These are phyloP conservation scores for Octonoba sinensis DNA, from an alignment of 2,888 invertebrate species.

Conservation along the genomic window DNA sequence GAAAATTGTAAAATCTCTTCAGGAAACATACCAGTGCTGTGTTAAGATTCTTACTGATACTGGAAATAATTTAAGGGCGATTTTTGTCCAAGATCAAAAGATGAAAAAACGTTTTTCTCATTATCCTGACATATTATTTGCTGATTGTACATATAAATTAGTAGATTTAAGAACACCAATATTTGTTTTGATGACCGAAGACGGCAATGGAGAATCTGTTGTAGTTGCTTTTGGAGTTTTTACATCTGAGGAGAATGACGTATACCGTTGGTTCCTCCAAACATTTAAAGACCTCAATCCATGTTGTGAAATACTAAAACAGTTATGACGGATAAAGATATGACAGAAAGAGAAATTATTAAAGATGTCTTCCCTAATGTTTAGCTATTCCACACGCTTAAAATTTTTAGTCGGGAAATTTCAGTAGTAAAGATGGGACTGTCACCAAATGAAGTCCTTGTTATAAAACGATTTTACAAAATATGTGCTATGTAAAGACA, in stretches of 20 bases:
- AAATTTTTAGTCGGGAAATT: background rate
- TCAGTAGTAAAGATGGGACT: background rate
- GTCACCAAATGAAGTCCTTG: background rate
- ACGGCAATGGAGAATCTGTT: constrained; percentile 9
- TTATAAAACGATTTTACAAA: background rate
- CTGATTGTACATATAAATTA: background rate
- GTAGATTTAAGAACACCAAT: background rate
- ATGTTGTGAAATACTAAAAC: background rate
- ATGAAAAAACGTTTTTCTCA: background rate
- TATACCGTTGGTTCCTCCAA: background rate
- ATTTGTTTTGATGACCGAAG: background rate
- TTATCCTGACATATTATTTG: background rate
- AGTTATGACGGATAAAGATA: background rate
- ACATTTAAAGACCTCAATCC: background rate
- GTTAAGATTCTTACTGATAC: background rate
- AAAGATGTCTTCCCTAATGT: background rate
- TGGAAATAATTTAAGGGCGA: background rate
- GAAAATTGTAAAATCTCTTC: too few relatives aligned
- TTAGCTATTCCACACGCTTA: background rate
- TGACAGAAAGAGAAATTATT: background rate
- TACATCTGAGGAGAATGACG: background rate
- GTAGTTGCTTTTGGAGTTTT: constrained; percentile 22
- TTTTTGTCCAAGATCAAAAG: background rate
- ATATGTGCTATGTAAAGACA: background rate
- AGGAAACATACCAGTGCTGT: background rate